These are phyloP conservation scores for Nudaria mundana DNA, from an alignment of 2,888 invertebrate genomes.

Conservation along the genomic window DNA sequence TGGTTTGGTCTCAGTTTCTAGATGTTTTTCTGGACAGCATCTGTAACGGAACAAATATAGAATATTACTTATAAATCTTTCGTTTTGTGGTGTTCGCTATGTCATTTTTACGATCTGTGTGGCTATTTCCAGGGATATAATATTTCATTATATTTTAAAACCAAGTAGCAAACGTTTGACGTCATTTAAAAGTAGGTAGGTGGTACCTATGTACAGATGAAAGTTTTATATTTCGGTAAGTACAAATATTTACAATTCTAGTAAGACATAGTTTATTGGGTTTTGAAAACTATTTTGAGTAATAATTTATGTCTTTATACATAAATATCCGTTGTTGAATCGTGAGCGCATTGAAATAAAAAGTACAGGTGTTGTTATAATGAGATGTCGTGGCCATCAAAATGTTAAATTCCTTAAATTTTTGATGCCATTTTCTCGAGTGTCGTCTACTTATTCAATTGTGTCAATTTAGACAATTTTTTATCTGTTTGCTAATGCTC, in stretches of 20 bases:
- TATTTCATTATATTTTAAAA: conserved; percentile 39
- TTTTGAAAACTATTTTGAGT: no score
- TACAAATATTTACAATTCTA: conserved; percentile 17
- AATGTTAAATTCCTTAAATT: no score
- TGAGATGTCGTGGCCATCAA: no score
- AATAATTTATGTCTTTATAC: no score
- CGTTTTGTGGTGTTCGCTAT: conserved; percentile 3
- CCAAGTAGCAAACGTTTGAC: conserved; percentile 38
- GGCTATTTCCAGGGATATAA: conserved; percentile 27
- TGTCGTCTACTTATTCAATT: no score
- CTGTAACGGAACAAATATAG: conserved; percentile 52
- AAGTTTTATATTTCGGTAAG: conserved; percentile 29
- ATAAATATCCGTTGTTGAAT: no score
- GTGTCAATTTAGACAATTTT: no score
- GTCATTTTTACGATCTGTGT: conserved; percentile 31
- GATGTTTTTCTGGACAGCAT: conserved; percentile 48
- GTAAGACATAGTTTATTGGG: conserved; percentile 6
- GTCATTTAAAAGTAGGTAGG: no score
- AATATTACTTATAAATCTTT: conserved; percentile 11
- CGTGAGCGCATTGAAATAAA: no score
- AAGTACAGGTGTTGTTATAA: no score
- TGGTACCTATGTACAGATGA: conserved; percentile 30
- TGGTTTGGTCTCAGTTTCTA: conserved; percentile 58
- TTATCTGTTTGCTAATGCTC: no score
- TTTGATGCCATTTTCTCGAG: no score